Evolutionary conservation across 2,888 invertebrate genomes (phyloP).

Genomic region (Lamellibrachia columna): DNA sequence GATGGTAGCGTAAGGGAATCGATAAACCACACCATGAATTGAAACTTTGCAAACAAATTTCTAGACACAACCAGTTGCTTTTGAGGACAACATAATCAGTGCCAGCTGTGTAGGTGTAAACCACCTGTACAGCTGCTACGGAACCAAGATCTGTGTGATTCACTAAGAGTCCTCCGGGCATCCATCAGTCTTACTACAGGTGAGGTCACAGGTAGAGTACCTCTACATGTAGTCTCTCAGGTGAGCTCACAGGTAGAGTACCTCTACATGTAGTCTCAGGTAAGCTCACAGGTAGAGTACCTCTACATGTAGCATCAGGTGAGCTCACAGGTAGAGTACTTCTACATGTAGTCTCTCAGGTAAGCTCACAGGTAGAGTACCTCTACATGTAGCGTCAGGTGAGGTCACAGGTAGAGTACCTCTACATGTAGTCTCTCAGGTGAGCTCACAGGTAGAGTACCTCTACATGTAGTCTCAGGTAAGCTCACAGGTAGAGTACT

Average conservation of each 20-base stretch:
- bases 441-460: background rate
- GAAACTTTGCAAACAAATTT: background rate
- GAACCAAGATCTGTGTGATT: too few relatives aligned
- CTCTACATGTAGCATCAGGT: background rate
- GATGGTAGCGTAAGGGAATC: too few relatives aligned
- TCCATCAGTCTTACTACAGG: background rate
- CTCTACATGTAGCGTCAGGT: background rate
- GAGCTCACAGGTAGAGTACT: background rate
- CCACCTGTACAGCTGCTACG: background rate
- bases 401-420: background rate
- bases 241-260: background rate
- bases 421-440: background rate
- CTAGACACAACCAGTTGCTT: background rate
- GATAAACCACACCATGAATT: too few relatives aligned
- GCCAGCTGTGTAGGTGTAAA: background rate
- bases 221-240: background rate
- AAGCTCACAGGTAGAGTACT: background rate
- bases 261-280: background rate
- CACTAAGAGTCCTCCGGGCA: too few relatives aligned
- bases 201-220: background rate
- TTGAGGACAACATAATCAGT: background rate
- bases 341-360: background rate
- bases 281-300: background rate
- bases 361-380: too few relatives aligned
- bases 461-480: background rate